Evolutionary conservation across 2,888 invertebrate genomes (phyloP).

Genomic region (Papilio elwesi): DNA sequence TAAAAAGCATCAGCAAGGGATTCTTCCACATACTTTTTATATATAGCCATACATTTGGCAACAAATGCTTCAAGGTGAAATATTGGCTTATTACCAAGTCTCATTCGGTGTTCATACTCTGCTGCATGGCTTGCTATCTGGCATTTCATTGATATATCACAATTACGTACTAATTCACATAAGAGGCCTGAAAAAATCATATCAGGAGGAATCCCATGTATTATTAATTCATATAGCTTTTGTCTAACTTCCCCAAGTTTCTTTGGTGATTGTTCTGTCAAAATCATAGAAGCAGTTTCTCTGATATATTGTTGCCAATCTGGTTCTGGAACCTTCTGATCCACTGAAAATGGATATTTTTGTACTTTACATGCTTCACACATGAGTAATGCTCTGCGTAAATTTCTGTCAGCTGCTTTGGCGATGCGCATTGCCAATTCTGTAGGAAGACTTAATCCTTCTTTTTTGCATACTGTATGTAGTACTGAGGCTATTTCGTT

Average conservation of each 20-base stretch:
- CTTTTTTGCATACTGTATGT: constrained; percentile 90
- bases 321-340: constrained; percentile 92
- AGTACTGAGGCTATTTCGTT: constrained; percentile 89
- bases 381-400: constrained; percentile 96
- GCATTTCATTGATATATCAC: constrained; percentile 94
- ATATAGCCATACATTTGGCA: constrained; percentile 97
- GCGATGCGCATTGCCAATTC: constrained; percentile 92
- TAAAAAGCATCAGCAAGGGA: constrained; percentile 84
- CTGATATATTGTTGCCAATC: constrained; percentile 97
- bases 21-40: constrained; percentile 93
- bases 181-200: constrained; percentile 95
- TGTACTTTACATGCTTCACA: constrained; percentile 96
- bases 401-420: constrained; percentile 92
- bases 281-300: constrained; percentile 93
- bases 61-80: constrained; percentile 99
- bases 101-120: constrained; percentile 95
- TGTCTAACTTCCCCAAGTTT: constrained; percentile 93
- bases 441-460: constrained; percentile 90
- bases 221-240: constrained; percentile 95
- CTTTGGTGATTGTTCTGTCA: constrained; percentile 93
- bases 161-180: constrained; percentile 92
- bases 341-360: constrained; percentile 92
- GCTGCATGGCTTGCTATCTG: constrained; percentile 94
- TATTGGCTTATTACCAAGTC: constrained; percentile 96
- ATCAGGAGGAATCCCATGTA: constrained; percentile 96